These are phyloP conservation scores for Pollimyrus isidori DNA, from an alignment of 2,113 vertebrate genomes.

Conservation along the genomic window DNA sequence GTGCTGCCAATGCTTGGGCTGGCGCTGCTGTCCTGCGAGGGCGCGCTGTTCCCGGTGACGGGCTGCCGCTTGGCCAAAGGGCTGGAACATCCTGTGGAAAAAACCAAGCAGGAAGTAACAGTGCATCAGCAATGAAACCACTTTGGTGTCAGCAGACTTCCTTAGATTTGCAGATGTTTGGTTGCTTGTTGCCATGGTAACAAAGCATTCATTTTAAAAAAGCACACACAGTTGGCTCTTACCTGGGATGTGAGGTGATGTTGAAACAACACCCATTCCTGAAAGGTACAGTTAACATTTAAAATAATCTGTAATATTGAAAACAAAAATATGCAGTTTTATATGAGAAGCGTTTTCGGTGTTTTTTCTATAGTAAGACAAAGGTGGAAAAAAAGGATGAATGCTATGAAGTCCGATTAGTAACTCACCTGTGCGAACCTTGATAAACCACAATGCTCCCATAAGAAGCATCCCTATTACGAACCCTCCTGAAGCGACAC, in stretches of 20 bases:
- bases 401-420: not conserved
- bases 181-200: not conserved
- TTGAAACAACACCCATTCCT: slow-evolving; percentile 52
- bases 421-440: slow-evolving; percentile 83
- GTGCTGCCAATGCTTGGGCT: slow-evolving; percentile 97
- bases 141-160: not conserved
- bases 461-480: slow-evolving; percentile 88
- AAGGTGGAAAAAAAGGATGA: not conserved
- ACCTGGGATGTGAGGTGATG: slow-evolving; percentile 53
- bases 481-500: slow-evolving; percentile 88
- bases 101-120: not conserved
- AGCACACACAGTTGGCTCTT: slow-evolving; percentile 3
- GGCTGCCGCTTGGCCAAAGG: slow-evolving; percentile 75
- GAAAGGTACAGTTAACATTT: slow-evolving; percentile 43
- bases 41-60: slow-evolving; percentile 66
- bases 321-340: not conserved
- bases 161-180: not conserved
- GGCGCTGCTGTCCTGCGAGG: slow-evolving; percentile 92
- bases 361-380: not conserved
- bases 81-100: slow-evolving; percentile 61
- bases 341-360: not conserved
- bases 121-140: not conserved
- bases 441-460: slow-evolving; percentile 88
- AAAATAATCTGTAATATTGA: not conserved
- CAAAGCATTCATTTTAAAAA: not conserved